These are phyloP conservation scores for Cathartes aura DNA, from an alignment of 2,113 vertebrate species.

Conservation along the genomic window DNA sequence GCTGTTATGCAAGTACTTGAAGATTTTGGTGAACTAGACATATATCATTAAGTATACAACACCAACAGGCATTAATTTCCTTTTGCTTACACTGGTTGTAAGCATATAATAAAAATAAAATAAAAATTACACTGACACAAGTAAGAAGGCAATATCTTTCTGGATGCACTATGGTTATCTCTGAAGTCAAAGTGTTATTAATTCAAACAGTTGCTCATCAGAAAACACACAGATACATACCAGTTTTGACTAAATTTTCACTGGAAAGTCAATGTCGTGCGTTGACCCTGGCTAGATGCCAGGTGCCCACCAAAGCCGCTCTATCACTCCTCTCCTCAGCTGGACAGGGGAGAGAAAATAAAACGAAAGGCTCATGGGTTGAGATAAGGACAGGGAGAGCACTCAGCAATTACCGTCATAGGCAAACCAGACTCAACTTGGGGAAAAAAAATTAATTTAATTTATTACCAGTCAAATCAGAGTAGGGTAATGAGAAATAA, in stretches of 20 bases:
- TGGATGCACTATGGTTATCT: neutral
- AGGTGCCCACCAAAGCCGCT: no score
- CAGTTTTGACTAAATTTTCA: neutral
- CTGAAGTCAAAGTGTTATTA: neutral
- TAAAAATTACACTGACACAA: neutral
- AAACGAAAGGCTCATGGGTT: no score
- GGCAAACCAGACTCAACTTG: no score
- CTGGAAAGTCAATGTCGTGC: neutral
- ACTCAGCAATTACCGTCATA: no score
- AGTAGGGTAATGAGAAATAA: no score
- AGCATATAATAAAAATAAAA: neutral
- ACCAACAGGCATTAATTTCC: neutral
- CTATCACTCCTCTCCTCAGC: no score
- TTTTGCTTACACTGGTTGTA: neutral
- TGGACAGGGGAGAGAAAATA: no score
- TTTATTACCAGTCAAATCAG: no score
- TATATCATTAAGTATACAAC: neutral
- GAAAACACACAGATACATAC: neutral
- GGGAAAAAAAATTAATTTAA: no score
- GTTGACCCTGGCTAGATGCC: no score
- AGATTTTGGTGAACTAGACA: neutral
- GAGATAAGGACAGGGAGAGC: no score
- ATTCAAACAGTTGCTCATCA: neutral
- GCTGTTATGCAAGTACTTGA: neutral
- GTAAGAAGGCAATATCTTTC: neutral